A percentile compares a stretch with the other conserved stretches of the same genome.
phyloP scores from a whole-genome alignment of 2,888 invertebrate genomes.

The Portevinia maculata region DNA sequence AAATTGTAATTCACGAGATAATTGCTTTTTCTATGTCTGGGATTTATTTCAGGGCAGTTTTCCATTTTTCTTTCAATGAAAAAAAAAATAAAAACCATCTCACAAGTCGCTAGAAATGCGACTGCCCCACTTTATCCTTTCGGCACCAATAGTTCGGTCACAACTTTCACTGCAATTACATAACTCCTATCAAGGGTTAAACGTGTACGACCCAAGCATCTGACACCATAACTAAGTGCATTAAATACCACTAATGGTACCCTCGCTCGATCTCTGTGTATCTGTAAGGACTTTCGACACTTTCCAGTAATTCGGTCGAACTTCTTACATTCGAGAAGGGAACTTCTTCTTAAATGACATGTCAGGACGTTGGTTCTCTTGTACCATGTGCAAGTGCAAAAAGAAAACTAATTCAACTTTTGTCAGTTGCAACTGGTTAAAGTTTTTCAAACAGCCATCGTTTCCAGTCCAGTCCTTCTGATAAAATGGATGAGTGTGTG shows the following conservation, averaged over 20 bases:
- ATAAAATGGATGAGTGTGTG: conserved; percentile 18
- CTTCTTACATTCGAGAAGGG: conserved; percentile 24
- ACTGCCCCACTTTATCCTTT: too few species aligned
- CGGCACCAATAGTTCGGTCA: too few species aligned
- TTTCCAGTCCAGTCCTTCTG: conserved; percentile 16
- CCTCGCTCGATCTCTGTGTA: neutral
- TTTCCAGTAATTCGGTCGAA: conserved; percentile 30
- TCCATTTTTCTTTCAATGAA: too few species aligned
- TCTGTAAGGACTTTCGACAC: conserved; percentile 37
- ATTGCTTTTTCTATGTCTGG: neutral
- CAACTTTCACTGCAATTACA: neutral
- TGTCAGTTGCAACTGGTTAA: conserved; percentile 54
- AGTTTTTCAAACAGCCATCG: conserved; percentile 28
- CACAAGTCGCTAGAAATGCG: too few species aligned
- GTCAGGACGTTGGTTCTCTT: conserved; percentile 51
- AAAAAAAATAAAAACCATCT: too few species aligned
- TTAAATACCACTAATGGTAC: conserved; percentile 39
- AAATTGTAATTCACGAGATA: neutral
- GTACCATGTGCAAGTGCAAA: conserved; percentile 9
- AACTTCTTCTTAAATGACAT: conserved; percentile 43
- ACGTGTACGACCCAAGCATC: neutral
- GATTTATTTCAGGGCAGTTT: neutral
- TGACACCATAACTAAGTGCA: conserved; percentile 34
- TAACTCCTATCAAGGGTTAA: neutral
- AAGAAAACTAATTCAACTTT: conserved; percentile 59